Percentiles rank a stretch among this genome's conserved stretches.
phyloP scores from a whole-genome alignment of 2,888 invertebrate genomes.

The Allygus modestus region DNA sequence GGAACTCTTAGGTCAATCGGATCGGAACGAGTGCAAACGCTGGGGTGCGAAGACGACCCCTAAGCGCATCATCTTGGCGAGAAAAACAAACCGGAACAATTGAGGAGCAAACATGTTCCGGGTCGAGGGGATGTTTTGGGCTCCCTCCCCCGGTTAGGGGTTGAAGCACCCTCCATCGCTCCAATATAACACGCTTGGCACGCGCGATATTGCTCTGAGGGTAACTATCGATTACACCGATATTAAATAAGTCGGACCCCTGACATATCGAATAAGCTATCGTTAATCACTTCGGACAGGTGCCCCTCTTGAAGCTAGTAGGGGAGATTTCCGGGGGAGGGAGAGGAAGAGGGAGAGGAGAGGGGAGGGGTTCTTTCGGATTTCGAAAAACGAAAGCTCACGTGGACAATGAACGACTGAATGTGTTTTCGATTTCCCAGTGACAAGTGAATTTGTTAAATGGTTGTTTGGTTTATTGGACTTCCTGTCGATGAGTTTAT shows the following conservation, averaged over 20 bases:
- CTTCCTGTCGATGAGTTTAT: slow-evolving; percentile 5
- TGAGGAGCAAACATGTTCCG: slow-evolving; percentile 41
- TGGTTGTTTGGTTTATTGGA: background rate
- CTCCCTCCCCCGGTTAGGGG: background rate
- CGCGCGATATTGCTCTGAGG: slow-evolving; percentile 33
- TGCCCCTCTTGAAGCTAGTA: background rate
- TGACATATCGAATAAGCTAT: slow-evolving; percentile 47
- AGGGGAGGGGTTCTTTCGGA: background rate
- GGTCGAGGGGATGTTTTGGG: background rate
- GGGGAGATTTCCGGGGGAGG: background rate
- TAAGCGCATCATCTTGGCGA: slow-evolving; percentile 34
- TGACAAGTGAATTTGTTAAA: background rate
- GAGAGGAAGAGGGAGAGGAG: background rate
- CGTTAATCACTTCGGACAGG: slow-evolving; percentile 40
- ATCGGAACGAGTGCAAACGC: background rate
- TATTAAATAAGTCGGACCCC: slow-evolving; percentile 46
- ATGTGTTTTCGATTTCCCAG: background rate
- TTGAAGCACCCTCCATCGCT: slow-evolving; percentile 40
- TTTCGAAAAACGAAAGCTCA: background rate
- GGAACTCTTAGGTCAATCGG: too few species aligned
- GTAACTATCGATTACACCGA: slow-evolving; percentile 51
- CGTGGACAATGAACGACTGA: background rate
- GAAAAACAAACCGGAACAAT: slow-evolving; percentile 25
- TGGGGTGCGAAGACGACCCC: background rate
- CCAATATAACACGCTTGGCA: slow-evolving; percentile 49